A percentile compares a stretch with the other conserved stretches of the same genome.
These are phyloP conservation scores for Enteromius radiatus DNA, from an alignment of 2,797 vertebrate species.

Conservation along the genomic window DNA sequence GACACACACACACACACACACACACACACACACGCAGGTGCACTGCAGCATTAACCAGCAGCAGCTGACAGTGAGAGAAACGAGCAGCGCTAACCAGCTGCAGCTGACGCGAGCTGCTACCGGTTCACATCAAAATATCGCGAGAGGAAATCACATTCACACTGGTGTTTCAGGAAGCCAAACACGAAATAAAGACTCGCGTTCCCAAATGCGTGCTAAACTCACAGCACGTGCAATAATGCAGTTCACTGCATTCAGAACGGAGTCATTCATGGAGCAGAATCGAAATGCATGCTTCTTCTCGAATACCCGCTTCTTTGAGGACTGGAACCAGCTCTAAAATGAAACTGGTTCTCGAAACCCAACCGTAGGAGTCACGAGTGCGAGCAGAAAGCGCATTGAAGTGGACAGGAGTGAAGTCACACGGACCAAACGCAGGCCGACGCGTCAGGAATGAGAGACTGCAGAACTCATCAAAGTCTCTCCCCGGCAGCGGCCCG, in stretches of 20 bases:
- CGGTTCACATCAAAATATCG: not conserved
- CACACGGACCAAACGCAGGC: slow-evolving; percentile 57
- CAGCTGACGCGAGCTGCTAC: slow-evolving; percentile 6
- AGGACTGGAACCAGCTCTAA: too few species aligned
- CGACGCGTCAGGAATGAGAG: slow-evolving; percentile 47
- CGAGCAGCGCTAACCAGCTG: not conserved
- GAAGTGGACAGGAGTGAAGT: slow-evolving; percentile 43
- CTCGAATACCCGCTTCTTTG: too few species aligned
- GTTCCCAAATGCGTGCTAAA: too few species aligned
- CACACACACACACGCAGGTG: slow-evolving; percentile 7
- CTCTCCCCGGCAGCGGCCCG: slow-evolving; percentile 1
- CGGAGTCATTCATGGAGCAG: too few species aligned
- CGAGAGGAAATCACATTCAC: not conserved
- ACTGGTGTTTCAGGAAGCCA: not conserved
- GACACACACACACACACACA: slow-evolving; percentile 7
- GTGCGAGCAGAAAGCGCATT: not conserved
- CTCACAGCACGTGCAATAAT: too few species aligned
- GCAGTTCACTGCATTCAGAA: not conserved
- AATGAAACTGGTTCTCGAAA: too few species aligned
- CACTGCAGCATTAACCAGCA: slow-evolving; percentile 22
- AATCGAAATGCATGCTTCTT: too few species aligned
- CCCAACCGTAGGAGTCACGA: not conserved
- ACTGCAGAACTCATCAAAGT: slow-evolving; percentile 47
- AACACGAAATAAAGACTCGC: not conserved
- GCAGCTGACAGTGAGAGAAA: slow-evolving; percentile 1